Base-by-base conservation (phyloP, 2,888 invertebrate species). In the Tetropium fuscum region DNA sequence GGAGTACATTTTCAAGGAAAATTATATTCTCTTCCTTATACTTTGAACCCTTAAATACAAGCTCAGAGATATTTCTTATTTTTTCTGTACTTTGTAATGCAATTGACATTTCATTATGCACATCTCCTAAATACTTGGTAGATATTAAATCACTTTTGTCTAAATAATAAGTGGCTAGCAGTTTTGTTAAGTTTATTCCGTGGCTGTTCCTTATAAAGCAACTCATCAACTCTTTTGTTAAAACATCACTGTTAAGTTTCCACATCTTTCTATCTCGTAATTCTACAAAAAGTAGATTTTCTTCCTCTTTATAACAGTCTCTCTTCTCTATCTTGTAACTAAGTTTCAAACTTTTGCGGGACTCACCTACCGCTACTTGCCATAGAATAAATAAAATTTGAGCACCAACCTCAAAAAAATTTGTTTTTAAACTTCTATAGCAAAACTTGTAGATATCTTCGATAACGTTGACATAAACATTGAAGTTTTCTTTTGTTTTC, bases 321-420 rank as follows among this genome's bases (percentile, higher is more conserved):
- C 53, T 62, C 36, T 60, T 59, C 20, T 70, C 71, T 43, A 72
- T 27, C 58, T 64, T 66, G 41, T 70, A 72, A 25, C 11, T 11
- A 1, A 69, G 58, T 4, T 41, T 22, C 16, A 72, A 61, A 47
- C 65, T 58, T 25, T 32, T 61, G 19, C 56, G 43, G 27, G 59
- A 61, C 27, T 61, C 64, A 60, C 70, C 67, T 53, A 32, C 53
- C 7, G 65, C 44, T 38, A 63, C 64, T 25, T 49, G 60, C 58
- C 67, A 68, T 44, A 74, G 18, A 44, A 69, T 49, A 20, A 56
- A 40, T 16, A 73, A 59, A 43, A 74, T 48, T 64, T 72, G 72
- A 2, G 68, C 64, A 19, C 65, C 67, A 32, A 71, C 57, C 58
- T 70, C 67, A 45, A 43, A 69, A 53, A 55, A 61, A 11, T 60